Evolutionary conservation across 2,888 invertebrate genomes (phyloP).

Genomic region (Caenorhabditis sulstoni): DNA sequence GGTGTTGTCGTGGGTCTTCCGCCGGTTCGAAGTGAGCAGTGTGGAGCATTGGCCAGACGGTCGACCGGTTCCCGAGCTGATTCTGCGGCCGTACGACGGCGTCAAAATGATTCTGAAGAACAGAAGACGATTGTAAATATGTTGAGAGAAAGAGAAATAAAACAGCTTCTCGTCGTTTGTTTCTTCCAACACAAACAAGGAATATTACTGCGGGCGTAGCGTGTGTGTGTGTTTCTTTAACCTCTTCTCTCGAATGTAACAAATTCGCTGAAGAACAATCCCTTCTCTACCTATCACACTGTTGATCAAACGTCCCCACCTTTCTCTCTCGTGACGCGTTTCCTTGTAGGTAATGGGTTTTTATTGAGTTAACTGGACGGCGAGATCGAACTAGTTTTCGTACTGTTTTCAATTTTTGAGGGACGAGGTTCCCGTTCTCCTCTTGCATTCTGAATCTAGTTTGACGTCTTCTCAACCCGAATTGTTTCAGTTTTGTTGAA

Average conservation of each 20-base stretch:
- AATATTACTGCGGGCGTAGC: slow-evolving; percentile 20
- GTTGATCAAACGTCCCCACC: slow-evolving; percentile 37
- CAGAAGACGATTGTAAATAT: slow-evolving; percentile 26
- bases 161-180: background rate
- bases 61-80: slow-evolving; percentile 39
- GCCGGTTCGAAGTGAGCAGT: slow-evolving; percentile 39
- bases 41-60: slow-evolving; percentile 25
- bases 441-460: background rate
- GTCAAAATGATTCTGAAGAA: slow-evolving; percentile 38
- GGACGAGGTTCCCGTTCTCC: background rate
- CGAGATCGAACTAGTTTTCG: slow-evolving; percentile 20
- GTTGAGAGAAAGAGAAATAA: background rate
- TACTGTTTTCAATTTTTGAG: slow-evolving; percentile 17
- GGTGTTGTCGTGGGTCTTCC: slow-evolving; percentile 63
- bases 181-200: slow-evolving; percentile 2
- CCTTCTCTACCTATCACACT: slow-evolving; percentile 24
- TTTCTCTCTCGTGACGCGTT: slow-evolving; percentile 29
- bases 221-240: background rate
- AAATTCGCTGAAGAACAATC: slow-evolving; percentile 30
- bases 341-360: slow-evolving; percentile 40
- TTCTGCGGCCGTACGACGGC: slow-evolving; percentile 31
- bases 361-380: slow-evolving; percentile 2
- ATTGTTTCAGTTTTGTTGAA: slow-evolving; percentile 2
- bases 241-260: slow-evolving; percentile 8
- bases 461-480: background rate